Conservation (phyloP, 2,797 vertebrate species). For the Gambelia wislizenii region DNA sequence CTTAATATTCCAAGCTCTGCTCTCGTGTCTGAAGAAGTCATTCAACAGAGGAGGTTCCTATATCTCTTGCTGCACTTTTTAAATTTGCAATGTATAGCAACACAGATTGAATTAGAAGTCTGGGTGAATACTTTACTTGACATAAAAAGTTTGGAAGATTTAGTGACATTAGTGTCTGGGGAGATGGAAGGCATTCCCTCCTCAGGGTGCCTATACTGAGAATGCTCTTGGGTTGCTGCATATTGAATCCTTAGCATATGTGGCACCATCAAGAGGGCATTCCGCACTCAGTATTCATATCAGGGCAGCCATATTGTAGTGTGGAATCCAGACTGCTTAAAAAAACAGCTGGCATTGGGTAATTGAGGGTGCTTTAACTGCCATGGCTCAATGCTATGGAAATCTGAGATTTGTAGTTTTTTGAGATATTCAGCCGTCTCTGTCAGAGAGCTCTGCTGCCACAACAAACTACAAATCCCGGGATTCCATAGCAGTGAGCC, state of each 20-base stretch:
- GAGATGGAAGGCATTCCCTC: background rate
- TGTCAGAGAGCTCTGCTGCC: too few relatives aligned
- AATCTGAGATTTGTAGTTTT: too few relatives aligned
- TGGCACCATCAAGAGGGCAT: background rate
- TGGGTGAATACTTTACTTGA: background rate
- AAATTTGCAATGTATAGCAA: background rate
- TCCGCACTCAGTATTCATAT: background rate
- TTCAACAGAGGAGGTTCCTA: too few relatives aligned
- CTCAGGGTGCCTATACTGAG: background rate
- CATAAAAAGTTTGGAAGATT: background rate
- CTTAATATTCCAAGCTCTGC: too few relatives aligned
- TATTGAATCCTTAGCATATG: background rate
- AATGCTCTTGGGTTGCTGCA: background rate
- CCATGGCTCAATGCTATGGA: too few relatives aligned
- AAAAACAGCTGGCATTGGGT: background rate
- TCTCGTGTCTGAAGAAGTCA: too few relatives aligned
- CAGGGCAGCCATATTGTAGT: background rate
- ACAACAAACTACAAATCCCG: too few relatives aligned
- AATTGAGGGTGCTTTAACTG: too few relatives aligned
- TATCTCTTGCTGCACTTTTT: too few relatives aligned
- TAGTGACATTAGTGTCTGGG: background rate
- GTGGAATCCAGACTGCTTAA: background rate
- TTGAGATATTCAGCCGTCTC: too few relatives aligned
- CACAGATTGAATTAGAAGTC: background rate
- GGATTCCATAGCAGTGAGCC: too few relatives aligned